Conservation (phyloP, 2,888 invertebrate species). For the Criorhina ranunculi region DNA sequence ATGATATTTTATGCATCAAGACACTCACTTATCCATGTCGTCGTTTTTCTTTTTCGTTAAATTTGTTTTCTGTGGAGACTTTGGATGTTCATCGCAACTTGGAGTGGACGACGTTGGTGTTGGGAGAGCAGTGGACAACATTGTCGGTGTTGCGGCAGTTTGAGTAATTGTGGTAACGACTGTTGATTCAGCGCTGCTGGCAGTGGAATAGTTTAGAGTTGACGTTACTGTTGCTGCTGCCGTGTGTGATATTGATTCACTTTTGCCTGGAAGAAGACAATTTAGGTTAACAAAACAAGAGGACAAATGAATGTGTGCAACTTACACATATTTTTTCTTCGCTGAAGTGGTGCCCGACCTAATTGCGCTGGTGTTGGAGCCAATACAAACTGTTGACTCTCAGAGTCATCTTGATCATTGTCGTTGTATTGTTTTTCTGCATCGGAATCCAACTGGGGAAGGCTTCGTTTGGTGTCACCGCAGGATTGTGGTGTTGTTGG, state of each 20-base stretch:
- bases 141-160: constrained; percentile 79
- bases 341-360: constrained; percentile 94
- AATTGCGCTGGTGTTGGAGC: constrained; percentile 98
- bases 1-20: background rate
- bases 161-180: constrained; percentile 83
- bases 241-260: constrained; percentile 52
- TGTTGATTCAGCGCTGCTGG: constrained; percentile 61
- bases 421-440: constrained; percentile 75
- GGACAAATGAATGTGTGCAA: constrained; percentile 2
- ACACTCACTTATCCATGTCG: constrained; percentile 93
- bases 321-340: constrained; percentile 92
- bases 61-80: constrained; percentile 80
- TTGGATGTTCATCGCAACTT: constrained; percentile 85
- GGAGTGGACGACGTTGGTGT: constrained; percentile 84
- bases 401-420: constrained; percentile 79
- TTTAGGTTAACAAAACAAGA: background rate
- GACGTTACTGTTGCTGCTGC: constrained; percentile 54
- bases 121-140: constrained; percentile 83
- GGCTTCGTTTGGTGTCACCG: constrained; percentile 73
- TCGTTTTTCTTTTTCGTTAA: constrained; percentile 90
- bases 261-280: constrained; percentile 41
- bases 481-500: constrained; percentile 84
- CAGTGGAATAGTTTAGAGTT: constrained; percentile 63
- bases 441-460: constrained; percentile 78
- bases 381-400: constrained; percentile 88